Conservation (phyloP, 2,113 vertebrate genomes). For the Herpetotheres cachinnans region DNA sequence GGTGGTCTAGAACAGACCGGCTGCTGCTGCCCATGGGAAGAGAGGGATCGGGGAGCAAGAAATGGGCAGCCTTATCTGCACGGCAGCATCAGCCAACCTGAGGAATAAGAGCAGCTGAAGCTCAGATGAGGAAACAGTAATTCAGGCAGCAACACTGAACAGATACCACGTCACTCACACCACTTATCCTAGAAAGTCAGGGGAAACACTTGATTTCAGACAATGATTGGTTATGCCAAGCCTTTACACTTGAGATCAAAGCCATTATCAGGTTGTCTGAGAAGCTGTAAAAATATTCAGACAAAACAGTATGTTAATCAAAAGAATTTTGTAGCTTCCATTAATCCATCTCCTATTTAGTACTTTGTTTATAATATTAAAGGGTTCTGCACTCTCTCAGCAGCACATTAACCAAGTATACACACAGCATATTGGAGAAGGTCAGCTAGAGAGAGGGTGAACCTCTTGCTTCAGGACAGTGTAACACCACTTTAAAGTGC, state of each 20-base stretch:
- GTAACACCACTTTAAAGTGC: no score
- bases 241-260: not conserved
- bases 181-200: not conserved
- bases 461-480: not conserved
- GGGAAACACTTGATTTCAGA: not conserved
- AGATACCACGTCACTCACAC: not conserved
- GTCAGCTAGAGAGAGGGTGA: not conserved
- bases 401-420: not conserved
- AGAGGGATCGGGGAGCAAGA: no score
- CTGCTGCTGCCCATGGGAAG: not conserved
- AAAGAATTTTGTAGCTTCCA: not conserved
- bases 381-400: not conserved
- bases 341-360: not conserved
- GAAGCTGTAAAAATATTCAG: not conserved
- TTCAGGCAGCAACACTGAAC: not conserved
- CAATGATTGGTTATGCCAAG: not conserved
- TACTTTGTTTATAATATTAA: not conserved
- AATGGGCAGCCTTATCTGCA: fast-evolving
- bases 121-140: not conserved
- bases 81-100: not conserved
- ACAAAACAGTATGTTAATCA: not conserved
- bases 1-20: fast-evolving
- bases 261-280: not conserved
- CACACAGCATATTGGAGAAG: not conserved
- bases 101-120: not conserved